phyloP scores from a whole-genome alignment of 37 sponge, comb jelly and placozoan genomes.

The Bolinopsis microptera region DNA sequence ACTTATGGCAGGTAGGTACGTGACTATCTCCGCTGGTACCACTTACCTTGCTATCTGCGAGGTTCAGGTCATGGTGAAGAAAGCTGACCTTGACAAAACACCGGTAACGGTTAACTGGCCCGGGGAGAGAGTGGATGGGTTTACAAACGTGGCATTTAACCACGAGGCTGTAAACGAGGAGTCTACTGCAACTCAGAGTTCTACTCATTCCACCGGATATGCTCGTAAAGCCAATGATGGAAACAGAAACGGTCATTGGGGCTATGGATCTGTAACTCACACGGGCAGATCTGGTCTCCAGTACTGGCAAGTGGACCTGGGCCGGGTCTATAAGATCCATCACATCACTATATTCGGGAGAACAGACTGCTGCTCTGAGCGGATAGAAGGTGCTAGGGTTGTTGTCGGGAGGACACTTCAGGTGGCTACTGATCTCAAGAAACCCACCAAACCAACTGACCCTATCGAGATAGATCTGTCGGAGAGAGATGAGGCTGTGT shows the following conservation, averaged over 20 bases:
- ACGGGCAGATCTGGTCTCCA: not conserved
- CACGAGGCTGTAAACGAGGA: not conserved
- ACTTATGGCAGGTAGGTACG: not conserved
- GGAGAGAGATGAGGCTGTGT: not conserved
- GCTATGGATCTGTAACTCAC: not conserved
- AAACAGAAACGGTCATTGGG: not conserved
- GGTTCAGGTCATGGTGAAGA: conserved; percentile 61
- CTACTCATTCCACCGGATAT: not conserved
- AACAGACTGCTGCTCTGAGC: not conserved
- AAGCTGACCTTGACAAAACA: not conserved
- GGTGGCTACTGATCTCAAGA: not conserved
- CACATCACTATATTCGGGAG: conserved; percentile 2
- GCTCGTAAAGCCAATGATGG: not conserved
- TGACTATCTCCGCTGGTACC: not conserved
- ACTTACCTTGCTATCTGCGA: conserved; percentile 6
- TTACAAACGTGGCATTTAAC: conserved; percentile 31
- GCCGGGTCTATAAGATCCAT: not conserved
- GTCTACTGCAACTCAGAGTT: conserved; percentile 1
- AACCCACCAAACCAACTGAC: conserved; percentile 21
- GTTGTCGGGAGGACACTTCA: not conserved
- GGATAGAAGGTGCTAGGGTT: conserved; percentile 16
- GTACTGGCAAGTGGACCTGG: not conserved
- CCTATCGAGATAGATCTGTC: conserved; percentile 30
- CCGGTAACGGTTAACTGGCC: not conserved
- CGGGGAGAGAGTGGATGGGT: conserved; percentile 5